Evolutionary conservation across 2,113 vertebrate genomes (phyloP), one percentile per base, ranked within the genome.

Genomic region (Pangasianodon gigas): DNA sequence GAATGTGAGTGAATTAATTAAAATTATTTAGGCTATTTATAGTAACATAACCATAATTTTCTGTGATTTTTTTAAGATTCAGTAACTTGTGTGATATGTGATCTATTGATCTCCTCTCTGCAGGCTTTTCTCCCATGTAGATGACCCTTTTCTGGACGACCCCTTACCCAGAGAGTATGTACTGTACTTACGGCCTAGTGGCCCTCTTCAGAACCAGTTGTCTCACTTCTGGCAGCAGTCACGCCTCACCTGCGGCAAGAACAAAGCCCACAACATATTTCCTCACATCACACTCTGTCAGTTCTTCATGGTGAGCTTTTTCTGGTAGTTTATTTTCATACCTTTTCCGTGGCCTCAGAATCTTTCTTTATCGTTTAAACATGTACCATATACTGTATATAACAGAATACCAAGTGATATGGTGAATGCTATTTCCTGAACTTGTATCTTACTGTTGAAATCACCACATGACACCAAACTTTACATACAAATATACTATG

Each of bases 251-350:
- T 99, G 98, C 5, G 98, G 98, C 92, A 99, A 99, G 95, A 99
- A 99, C 95, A 99, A 99, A 91, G 98, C 98, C 0, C 98, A 99
- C 96, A 99, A 99, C 95, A 99, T 99, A 93, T 99, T 99, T 95
- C 98, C 98, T 10, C 98, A 99, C 93, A 97, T 99, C 95, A 99
- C 98, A 32, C 97, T 99, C 60, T 99, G 98, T 96, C 98, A 99
- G 95, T 99, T 99, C 96, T 99, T 99, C 52, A 98, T 98, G 98
- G 98, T 99, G 93, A 97, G 96, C 84, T n/a, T 24, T 67, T 60
- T 29, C 26, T 32, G 21, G 4, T 32, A 46, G 10, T 84, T 82
- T 58, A n/a, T 21, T 26, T 32, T 85, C 26, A 67, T 60, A 51
- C 6, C 6, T 29, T 69, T 37, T 37, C 37, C 37, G 37, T 37